These are phyloP conservation scores for Fissipunctia ypsillon DNA, from an alignment of 2,888 invertebrate genomes.

Conservation along the genomic window DNA sequence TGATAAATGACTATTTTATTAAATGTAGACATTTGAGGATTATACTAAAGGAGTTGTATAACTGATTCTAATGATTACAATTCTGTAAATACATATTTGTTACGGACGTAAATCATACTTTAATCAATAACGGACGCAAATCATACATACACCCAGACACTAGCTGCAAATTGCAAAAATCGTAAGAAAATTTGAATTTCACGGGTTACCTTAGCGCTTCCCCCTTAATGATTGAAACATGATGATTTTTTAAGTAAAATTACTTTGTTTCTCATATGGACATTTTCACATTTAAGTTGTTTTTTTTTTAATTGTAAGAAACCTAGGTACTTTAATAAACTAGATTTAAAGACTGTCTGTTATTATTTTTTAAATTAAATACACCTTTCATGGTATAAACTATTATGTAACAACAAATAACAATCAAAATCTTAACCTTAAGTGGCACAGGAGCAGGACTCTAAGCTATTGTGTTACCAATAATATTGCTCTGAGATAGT, in stretches of 20 bases:
- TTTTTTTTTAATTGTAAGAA: conserved; percentile 25
- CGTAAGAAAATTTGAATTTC: no score
- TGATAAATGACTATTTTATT: no score
- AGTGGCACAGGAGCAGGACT: background rate
- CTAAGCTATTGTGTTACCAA: background rate
- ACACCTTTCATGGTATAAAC: background rate
- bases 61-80: no score
- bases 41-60: no score
- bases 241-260: conserved; percentile 42
- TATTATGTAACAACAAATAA: background rate
- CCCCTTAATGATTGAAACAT: conserved; percentile 46
- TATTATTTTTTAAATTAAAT: background rate
- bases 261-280: conserved; percentile 39
- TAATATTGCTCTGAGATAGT: background rate
- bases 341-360: background rate
- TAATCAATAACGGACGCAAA: no score
- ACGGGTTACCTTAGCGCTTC: no score
- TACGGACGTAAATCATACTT: no score
- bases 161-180: no score
- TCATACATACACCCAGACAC: no score
- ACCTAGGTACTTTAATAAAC: conserved; percentile 38
- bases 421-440: background rate
- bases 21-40: no score
- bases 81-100: no score
- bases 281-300: conserved; percentile 6